Base-by-base conservation (phyloP, 2,797 vertebrate species). In the Ptychadena robeensis region DNA sequence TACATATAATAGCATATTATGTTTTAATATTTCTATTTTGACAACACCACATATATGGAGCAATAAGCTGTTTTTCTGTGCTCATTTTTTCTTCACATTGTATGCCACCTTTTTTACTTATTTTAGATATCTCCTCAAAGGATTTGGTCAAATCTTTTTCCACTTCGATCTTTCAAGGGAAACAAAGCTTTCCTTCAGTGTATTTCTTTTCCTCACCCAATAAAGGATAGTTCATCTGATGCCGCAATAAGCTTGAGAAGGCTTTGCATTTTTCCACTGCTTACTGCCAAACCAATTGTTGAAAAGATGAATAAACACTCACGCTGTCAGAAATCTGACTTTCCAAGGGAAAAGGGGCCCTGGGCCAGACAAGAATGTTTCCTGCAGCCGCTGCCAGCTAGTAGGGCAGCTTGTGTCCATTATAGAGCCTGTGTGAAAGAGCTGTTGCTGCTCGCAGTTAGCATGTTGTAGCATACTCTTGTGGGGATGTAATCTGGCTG, bases 401-500 rank as follows among this genome's bases (percentile, higher is more conserved):
- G 31, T 22, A 25, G 71, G 28, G 38, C 38, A 59, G 40, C 30
- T 30, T 77, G 69, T 70, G 69, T 72, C 22, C 28, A 64, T 27
- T 48, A 44, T 15, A 32, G 63, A 65, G 14, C 40, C 27, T 69
- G 73, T 77, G 67, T 65, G 67, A 48, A 64, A 75, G 28, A n/a
- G 9, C 48, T 75, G 53, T 61, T 11, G 48, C 35, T 61, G 73
- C 48, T 48, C 28, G n/a, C 90, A 34, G 71, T 93, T 90, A 86
- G 80, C 64, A 59, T 69, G 44, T 30, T 71, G 70, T 69, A 59
- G 73, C 59, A 74, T 48, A 15, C n/a, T 37, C 67, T 66, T 64
- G 44, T 4, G 10, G 64, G 86, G 5, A 86, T 86, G 91, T 92
- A 92, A 90, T 93, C 91, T 93, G 90, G 85, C 69, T 88, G 37